phyloP scores from a whole-genome alignment of 2,797 vertebrate genomes.

The Hipposideros larvatus region DNA sequence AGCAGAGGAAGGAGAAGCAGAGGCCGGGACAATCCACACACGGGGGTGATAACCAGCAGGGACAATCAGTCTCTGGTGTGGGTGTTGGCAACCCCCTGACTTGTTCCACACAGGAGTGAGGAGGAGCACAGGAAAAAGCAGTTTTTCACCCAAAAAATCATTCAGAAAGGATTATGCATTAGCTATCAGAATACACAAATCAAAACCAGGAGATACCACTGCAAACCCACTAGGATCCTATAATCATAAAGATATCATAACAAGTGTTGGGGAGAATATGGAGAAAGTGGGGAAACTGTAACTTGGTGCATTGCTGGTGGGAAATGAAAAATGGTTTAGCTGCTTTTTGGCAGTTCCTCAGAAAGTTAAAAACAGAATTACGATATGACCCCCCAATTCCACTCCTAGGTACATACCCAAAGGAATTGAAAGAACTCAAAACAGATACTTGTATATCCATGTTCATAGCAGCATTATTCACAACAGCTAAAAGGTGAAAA shows the following conservation, averaged over 20 bases:
- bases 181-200: background rate
- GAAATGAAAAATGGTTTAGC: background rate
- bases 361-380: background rate
- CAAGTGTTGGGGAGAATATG: background rate
- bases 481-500: background rate
- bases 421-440: background rate
- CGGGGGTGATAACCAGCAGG: accelerated
- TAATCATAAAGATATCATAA: background rate
- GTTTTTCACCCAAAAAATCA: background rate
- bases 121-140: background rate
- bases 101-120: background rate
- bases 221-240: background rate
- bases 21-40: background rate
- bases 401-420: background rate
- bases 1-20: background rate
- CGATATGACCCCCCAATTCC: background rate
- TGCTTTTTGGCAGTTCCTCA: background rate
- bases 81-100: background rate
- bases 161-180: background rate
- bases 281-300: background rate
- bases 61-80: background rate
- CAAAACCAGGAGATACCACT: background rate
- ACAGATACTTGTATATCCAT: background rate
- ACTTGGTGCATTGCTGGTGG: background rate
- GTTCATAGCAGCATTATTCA: background rate